These are phyloP conservation scores for Psococerastis gibbosa DNA, from an alignment of 2,888 invertebrate species.

Conservation along the genomic window DNA sequence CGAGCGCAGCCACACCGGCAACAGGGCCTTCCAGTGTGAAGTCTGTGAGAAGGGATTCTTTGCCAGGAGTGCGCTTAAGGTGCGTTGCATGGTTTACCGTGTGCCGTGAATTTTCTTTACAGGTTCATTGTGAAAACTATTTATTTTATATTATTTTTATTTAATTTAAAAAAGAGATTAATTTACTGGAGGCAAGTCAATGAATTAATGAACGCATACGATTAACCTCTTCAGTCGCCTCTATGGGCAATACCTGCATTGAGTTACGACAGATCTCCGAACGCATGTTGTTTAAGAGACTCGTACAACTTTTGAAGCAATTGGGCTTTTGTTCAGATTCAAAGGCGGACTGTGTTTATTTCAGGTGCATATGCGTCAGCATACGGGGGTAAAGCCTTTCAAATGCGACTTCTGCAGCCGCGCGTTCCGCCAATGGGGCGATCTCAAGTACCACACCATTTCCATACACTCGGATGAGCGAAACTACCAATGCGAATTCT, in stretches of 20 bases:
- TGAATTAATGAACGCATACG: too few relatives aligned
- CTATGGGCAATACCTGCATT: too few relatives aligned
- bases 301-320: too few relatives aligned
- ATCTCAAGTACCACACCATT: slow-evolving; percentile 67
- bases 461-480: slow-evolving; percentile 65
- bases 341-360: too few relatives aligned
- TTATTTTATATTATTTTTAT: not conserved
- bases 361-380: slow-evolving; percentile 56
- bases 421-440: slow-evolving; percentile 73
- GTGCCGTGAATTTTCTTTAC: not conserved
- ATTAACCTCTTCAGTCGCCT: too few relatives aligned
- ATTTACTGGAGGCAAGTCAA: too few relatives aligned
- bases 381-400: slow-evolving; percentile 71
- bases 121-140: not conserved
- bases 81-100: slow-evolving; percentile 24
- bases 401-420: slow-evolving; percentile 61
- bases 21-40: slow-evolving; percentile 56
- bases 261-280: too few relatives aligned
- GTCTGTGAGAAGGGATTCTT: slow-evolving; percentile 70
- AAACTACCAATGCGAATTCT: slow-evolving; percentile 73
- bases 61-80: slow-evolving; percentile 62
- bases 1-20: slow-evolving; percentile 56
- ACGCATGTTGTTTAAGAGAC: too few relatives aligned
- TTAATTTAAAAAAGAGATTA: slow-evolving; percentile 1
- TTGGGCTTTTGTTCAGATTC: too few relatives aligned